A percentile compares a stretch with the other conserved stretches of the same genome.
Conservation (phyloP, 2,888 invertebrate species). For the Phortica okadai region DNA sequence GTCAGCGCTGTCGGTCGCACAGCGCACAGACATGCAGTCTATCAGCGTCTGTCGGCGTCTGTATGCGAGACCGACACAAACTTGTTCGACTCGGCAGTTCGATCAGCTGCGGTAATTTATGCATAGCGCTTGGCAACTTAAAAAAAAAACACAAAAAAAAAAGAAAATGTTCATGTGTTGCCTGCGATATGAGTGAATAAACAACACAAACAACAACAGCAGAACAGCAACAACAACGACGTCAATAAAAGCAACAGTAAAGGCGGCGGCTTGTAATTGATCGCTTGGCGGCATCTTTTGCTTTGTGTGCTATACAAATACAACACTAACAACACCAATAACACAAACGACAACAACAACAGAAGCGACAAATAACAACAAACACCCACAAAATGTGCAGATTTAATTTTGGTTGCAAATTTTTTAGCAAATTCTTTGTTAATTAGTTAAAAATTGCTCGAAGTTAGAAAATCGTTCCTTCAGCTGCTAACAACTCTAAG, state of each 20-base stretch:
- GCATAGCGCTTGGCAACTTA: neutral
- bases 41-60: neutral
- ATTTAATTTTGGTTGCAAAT: conserved; percentile 9
- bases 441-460: neutral
- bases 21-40: conserved; percentile 12
- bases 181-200: conserved; percentile 5
- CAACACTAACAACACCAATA: neutral
- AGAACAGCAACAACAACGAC: conserved; percentile 9
- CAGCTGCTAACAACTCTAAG: neutral
- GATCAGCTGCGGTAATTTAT: conserved; percentile 16
- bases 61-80: neutral
- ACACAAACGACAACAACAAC: neutral
- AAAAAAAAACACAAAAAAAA: neutral
- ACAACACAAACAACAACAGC: neutral
- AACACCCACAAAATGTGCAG: neutral
- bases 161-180: neutral
- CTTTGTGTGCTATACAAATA: neutral
- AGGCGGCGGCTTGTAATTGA: conserved; percentile 7
- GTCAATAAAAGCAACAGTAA: neutral
- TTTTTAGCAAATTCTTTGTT: too few species aligned
- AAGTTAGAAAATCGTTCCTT: neutral
- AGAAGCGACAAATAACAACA: neutral
- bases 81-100: neutral
- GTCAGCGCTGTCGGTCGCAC: neutral
- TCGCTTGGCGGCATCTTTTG: conserved; percentile 23